Evolutionary conservation across 2,888 invertebrate species (phyloP), one percentile per base, ranked within the genome.

Genomic region (Epinotia demarniana): DNA sequence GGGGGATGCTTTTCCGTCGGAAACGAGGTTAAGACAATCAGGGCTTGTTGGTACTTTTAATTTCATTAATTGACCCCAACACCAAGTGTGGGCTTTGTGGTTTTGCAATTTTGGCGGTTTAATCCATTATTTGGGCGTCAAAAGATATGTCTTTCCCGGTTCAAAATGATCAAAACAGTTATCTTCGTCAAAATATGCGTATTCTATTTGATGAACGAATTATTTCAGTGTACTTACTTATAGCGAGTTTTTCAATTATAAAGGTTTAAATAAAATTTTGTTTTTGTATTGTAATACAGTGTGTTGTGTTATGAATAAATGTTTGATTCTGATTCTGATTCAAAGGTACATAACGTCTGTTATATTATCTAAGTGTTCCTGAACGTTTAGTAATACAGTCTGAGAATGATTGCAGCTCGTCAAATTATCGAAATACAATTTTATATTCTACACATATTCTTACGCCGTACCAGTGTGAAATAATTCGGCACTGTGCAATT

Each of bases 1-100:
- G 66, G 18, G 58, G 53, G 70, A 58, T 64, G 69, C 57, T 27
- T 68, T 66, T 16, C 27, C 57, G 13, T 23, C 72, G 69, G 64
- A 74, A 70, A 58, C 57, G 69, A 58, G 64, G 60, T 39, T 75
- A 58, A 64, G 53, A 70, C 68, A 62, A 68, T 73, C 46, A 60
- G 33, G 23, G 18, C 9, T 39, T 60, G 39, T 57, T 63, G 27
- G 57, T 62, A 68, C 27, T 69, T 63, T 63, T 73, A 69, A 69
- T 68, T 69, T 49, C 61, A 66, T 49, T 62, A 62, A 33, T 23
- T 55, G 27, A 27, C 58, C n/a, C n/a, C 53, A 58, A 64, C 63
- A 23, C 13, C 16, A 53, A 53, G n/a, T n/a, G 64, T 61, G 33
- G 2, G 61, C 27, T 16, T 60, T 11, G 61, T 23, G 16, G 6